Evolutionary conservation across 2,888 invertebrate genomes (phyloP).

Genomic region (Heliconius charithonia): DNA sequence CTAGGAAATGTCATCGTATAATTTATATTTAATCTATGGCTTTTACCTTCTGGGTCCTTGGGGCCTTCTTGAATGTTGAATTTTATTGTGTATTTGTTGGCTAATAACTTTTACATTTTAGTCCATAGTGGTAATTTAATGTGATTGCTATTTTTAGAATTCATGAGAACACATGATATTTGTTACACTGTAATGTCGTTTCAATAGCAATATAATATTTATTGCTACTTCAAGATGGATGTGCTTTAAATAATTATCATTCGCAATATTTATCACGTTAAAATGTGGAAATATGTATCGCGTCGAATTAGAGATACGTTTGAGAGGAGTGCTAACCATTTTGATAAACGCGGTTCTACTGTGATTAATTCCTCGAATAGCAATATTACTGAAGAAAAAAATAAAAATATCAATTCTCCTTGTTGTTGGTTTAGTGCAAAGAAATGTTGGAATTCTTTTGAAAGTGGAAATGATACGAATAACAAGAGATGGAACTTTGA

Average conservation of each 20-base stretch:
- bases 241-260: conserved; percentile 32
- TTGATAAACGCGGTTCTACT: conserved; percentile 76
- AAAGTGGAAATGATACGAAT: conserved; percentile 65
- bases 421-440: conserved; percentile 63
- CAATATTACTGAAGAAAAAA: conserved; percentile 60
- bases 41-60: not conserved
- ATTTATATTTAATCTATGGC: conserved; percentile 4
- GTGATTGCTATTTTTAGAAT: not conserved
- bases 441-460: conserved; percentile 60
- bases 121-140: not conserved
- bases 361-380: conserved; percentile 63
- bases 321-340: conserved; percentile 77
- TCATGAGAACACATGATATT: not conserved
- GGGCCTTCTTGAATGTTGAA: not conserved
- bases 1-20: not conserved
- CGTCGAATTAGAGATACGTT: conserved; percentile 78
- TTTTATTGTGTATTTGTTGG: conserved; percentile 2
- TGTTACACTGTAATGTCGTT: not conserved
- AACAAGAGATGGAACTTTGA: conserved; percentile 74
- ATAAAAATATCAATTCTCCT: conserved; percentile 56
- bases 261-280: conserved; percentile 1
- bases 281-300: conserved; percentile 83
- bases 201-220: conserved; percentile 2
- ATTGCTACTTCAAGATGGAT: conserved; percentile 37
- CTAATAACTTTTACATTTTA: not conserved